Evolutionary conservation across 2,113 vertebrate genomes (phyloP), one percentile per base, ranked within the genome.

Genomic region (Mohoua ochrocephala): DNA sequence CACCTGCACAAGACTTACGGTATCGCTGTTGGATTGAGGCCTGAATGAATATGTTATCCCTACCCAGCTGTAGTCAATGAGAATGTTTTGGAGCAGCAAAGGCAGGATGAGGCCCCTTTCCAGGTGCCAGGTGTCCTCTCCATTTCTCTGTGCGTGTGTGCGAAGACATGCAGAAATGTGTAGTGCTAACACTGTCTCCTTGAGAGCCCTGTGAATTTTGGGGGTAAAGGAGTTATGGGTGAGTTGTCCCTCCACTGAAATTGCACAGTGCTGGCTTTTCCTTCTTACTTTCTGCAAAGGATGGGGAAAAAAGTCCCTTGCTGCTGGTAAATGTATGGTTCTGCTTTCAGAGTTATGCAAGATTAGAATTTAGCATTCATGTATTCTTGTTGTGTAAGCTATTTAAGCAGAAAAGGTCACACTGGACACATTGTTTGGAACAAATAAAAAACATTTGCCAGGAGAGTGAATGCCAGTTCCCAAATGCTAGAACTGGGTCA

Each of bases 141-240:
- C 6, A 0, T n/a, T 42, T 35, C 47, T 28, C 7, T 18, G 4
- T 9, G 15, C 0, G 0, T 3, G 2, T 2, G 2, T 2, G 6
- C 17, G 63, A 0, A 44, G 56, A 35, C 5, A 7, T 1, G 17
- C 31, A 89, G 24, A 64, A 83, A 45, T 54, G 30, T 9, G 3
- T 16, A 13, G 15, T 28, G 65, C 11, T 53, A 35, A 60, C 18
- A 22, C 26, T 13, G 7, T 27, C 33, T 2, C 44, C 61, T 52
- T 17, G 17, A 65, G 37, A 6, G 1, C 12, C 39, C 56, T 59
- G 13, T 15, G 49, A 59, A 33, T 42, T 49, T 22, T 14, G 12
- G 11, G 33, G 6, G 2, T 15, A 30, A 44, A 8, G 3, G 5
- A 6, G 4, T 22, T 37, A 37, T 7, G 67, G 5, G 13, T 9